Conservation (phyloP, 2,113 vertebrate species). For the Sitta europaea region DNA sequence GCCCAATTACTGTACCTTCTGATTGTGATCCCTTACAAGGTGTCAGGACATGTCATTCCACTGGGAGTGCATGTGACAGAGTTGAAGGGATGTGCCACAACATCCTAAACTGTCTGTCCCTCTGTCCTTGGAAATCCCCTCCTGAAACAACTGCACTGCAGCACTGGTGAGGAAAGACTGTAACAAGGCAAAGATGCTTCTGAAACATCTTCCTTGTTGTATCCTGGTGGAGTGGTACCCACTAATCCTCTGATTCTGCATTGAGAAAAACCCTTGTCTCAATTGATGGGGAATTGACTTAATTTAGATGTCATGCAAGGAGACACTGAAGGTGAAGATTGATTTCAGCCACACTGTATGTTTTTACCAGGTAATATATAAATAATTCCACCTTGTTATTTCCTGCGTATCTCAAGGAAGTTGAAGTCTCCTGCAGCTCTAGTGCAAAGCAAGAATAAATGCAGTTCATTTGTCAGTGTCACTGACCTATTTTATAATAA, state of each 20-base stretch:
- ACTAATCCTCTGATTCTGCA: background rate
- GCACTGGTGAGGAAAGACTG: background rate
- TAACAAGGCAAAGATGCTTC: background rate
- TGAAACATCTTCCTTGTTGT: background rate
- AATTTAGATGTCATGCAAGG: background rate
- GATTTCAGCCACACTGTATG: background rate
- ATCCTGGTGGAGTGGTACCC: background rate
- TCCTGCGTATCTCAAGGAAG: background rate
- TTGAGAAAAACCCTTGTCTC: background rate
- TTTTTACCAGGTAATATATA: background rate
- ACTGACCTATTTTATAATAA: conserved; percentile 5
- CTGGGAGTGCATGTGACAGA: background rate
- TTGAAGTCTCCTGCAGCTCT: background rate
- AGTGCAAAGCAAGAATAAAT: background rate
- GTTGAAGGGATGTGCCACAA: background rate
- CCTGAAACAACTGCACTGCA: background rate
- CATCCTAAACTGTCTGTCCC: background rate
- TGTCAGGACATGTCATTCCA: background rate
- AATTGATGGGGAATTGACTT: background rate
- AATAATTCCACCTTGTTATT: background rate
- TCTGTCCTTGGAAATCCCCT: background rate
- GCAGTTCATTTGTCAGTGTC: background rate
- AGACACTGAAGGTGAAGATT: background rate
- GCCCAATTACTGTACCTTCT: background rate
- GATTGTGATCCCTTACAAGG: background rate